A percentile compares a stretch with the other conserved stretches of the same genome.
These are phyloP conservation scores for Malaclemys terrapin DNA, from an alignment of 2,113 vertebrate genomes.

Conservation along the genomic window DNA sequence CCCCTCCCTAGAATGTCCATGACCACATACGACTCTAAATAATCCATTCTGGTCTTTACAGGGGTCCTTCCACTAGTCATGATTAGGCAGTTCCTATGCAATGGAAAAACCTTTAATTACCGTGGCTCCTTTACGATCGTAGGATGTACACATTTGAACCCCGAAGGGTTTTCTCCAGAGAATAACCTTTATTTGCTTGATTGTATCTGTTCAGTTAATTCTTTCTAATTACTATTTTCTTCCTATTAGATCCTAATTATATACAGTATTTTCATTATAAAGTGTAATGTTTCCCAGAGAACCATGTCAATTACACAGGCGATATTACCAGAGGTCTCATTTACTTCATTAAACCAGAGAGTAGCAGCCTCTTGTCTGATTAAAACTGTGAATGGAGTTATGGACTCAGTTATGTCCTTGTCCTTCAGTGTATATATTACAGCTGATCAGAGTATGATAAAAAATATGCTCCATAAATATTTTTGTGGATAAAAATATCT, in stretches of 20 bases:
- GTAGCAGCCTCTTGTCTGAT: slow-evolving; percentile 67
- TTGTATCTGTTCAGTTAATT: slow-evolving; percentile 86
- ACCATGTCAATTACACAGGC: slow-evolving; percentile 83
- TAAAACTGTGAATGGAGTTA: slow-evolving; percentile 60
- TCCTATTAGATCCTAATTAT: slow-evolving; percentile 88
- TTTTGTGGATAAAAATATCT: background rate
- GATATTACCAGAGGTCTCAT: slow-evolving; percentile 81
- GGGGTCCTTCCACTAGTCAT: slow-evolving; percentile 42
- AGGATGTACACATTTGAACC: slow-evolving; percentile 78
- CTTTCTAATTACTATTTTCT: slow-evolving; percentile 86
- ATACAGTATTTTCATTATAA: slow-evolving; percentile 89
- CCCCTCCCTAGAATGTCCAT: background rate
- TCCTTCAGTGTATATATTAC: background rate
- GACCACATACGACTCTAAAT: background rate
- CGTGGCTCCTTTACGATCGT: slow-evolving; percentile 78
- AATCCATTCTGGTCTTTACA: slow-evolving; percentile 3
- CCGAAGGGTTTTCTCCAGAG: slow-evolving; percentile 81
- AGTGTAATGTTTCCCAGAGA: slow-evolving; percentile 85
- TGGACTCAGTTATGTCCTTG: slow-evolving; percentile 34
- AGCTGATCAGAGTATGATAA: background rate
- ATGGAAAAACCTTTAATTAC: slow-evolving; percentile 79
- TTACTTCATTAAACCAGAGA: slow-evolving; percentile 81
- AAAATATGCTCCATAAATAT: background rate
- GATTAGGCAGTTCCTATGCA: slow-evolving; percentile 47
- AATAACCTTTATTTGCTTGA: slow-evolving; percentile 88